Conservation (phyloP, 2,797 vertebrate species). For the Pseudomugil tenellus region DNA sequence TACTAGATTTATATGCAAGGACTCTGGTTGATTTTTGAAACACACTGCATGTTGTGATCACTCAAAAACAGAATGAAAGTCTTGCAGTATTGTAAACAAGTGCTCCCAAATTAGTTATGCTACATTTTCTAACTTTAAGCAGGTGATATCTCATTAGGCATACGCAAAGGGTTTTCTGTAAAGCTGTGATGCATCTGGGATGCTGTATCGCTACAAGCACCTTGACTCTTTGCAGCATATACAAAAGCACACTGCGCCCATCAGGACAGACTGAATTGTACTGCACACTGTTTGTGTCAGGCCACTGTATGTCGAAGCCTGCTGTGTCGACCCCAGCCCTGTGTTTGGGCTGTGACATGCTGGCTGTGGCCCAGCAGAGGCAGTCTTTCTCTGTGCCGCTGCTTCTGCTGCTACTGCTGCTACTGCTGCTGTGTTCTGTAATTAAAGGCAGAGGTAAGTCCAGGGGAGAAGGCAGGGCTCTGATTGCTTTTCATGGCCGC, state of each 20-base stretch:
- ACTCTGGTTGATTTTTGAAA: constrained; percentile 33
- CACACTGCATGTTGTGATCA: constrained; percentile 15
- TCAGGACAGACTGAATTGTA: constrained; percentile 37
- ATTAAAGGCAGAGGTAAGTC: constrained; percentile 86
- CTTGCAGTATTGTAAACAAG: not conserved
- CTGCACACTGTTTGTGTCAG: constrained; percentile 47
- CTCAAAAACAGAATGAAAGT: not conserved
- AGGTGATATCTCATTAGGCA: constrained; percentile 35
- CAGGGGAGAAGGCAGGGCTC: constrained; percentile 78
- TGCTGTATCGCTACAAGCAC: constrained; percentile 35
- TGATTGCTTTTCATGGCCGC: constrained; percentile 85
- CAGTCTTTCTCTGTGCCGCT: constrained; percentile 57
- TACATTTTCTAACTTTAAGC: constrained; percentile 11
- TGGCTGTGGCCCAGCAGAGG: constrained; percentile 65
- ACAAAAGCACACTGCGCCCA: constrained; percentile 41
- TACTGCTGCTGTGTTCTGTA: constrained; percentile 73
- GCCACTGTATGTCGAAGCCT: constrained; percentile 51
- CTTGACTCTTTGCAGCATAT: constrained; percentile 27
- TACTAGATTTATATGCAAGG: constrained; percentile 25
- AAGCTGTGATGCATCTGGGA: constrained; percentile 48
- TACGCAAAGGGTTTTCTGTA: constrained; percentile 29
- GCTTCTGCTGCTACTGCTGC: constrained; percentile 27
- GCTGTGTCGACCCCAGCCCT: constrained; percentile 43
- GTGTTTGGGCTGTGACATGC: constrained; percentile 55
- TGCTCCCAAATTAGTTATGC: not conserved